Evolutionary conservation across 2,797 vertebrate species (phyloP).

Genomic region (Sebastes melanostomus): DNA sequence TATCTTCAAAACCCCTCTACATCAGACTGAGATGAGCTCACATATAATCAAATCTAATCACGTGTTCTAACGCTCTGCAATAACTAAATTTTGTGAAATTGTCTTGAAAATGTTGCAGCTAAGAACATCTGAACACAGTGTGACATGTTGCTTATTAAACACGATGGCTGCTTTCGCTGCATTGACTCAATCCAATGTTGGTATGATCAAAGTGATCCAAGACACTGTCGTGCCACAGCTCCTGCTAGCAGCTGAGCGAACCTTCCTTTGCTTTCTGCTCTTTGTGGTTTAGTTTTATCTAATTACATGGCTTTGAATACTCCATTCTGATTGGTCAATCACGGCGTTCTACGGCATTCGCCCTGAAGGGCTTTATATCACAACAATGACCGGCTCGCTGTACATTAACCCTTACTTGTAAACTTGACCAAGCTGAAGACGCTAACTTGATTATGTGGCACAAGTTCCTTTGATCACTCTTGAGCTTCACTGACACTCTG

Average conservation of each 20-base stretch:
- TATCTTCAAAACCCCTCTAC: neutral
- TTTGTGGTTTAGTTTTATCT: neutral
- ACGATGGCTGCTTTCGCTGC: conserved; percentile 40
- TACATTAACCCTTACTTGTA: neutral
- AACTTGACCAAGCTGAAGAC: neutral
- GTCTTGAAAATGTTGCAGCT: neutral
- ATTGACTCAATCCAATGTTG: neutral
- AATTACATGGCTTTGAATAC: too few species aligned
- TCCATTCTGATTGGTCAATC: too few species aligned
- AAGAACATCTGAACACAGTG: conserved; percentile 21
- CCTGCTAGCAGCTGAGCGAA: neutral
- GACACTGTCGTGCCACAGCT: neutral
- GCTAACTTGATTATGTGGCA: conserved; percentile 16
- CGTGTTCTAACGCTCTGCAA: neutral
- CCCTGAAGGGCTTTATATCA: too few species aligned
- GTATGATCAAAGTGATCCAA: conserved; percentile 17
- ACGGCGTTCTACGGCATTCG: too few species aligned
- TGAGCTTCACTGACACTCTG: conserved; percentile 14
- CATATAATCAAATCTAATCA: neutral
- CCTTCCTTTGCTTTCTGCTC: neutral
- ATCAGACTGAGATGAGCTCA: neutral
- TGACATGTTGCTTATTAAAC: conserved; percentile 36
- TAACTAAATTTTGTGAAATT: neutral
- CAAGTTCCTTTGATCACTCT: conserved; percentile 25
- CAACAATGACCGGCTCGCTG: too few species aligned